These are phyloP conservation scores for Rhinichthys klamathensis DNA, from an alignment of 2,113 vertebrate genomes.

Conservation along the genomic window DNA sequence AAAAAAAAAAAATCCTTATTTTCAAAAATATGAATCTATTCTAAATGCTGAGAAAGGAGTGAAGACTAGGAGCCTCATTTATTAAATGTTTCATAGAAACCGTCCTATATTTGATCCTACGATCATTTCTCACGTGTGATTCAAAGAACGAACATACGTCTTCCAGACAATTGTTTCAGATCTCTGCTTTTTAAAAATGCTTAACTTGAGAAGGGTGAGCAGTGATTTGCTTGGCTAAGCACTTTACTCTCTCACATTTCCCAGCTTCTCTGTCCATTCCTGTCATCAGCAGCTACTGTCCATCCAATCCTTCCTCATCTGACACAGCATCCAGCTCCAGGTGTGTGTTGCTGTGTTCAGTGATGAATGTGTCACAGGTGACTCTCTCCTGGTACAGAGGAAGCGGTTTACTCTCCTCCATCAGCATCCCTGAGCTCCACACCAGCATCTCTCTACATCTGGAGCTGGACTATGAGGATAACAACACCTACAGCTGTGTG, in stretches of 20 bases:
- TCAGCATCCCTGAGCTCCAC: not conserved
- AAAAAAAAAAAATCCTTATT: no score
- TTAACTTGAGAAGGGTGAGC: no score
- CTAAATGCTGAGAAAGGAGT: no score
- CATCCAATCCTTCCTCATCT: not conserved
- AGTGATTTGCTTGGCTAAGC: not conserved
- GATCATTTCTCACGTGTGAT: no score
- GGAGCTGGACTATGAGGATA: not conserved
- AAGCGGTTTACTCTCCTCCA: not conserved
- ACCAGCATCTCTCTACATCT: not conserved
- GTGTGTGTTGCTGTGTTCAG: not conserved
- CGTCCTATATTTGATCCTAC: no score
- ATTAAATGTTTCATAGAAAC: no score
- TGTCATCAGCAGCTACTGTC: not conserved
- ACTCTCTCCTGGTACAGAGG: not conserved
- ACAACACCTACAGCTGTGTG: conserved; percentile 5
- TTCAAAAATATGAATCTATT: no score
- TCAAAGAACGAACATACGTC: no score
- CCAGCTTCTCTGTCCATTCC: not conserved
- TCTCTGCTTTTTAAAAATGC: no score
- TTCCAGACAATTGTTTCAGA: no score
- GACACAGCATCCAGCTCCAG: not conserved
- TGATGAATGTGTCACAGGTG: not conserved
- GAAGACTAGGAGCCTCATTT: no score
- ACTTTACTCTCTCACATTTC: not conserved